Evolutionary conservation across 2,888 invertebrate species (phyloP), one percentile per base, ranked within the genome.

Genomic region (Plebejus argus): DNA sequence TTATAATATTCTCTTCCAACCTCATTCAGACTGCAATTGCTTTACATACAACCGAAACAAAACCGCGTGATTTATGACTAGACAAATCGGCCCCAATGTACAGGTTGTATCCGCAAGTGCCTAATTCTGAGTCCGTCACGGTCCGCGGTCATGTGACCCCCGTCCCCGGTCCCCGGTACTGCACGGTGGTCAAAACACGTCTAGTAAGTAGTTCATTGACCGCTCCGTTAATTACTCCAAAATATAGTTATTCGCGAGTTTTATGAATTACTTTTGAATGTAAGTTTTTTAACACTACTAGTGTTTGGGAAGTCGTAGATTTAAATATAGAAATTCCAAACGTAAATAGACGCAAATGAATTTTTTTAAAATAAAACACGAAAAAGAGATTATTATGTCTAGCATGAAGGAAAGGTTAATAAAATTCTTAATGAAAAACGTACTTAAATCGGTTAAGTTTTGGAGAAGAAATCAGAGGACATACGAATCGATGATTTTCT

Each of bases 121-220:
- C 49, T 20, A 53, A 53, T 53, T 53, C 53, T 53, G 18, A 53
- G 18, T 53, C 53, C 53, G 53, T 53, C 53, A 53, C 53, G 53
- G 53, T 53, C 53, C 53, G 53, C 53, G 18, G 23, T 49, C 72
- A 39, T 39, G 45, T 45, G 72, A 72, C 72, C 72, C 71, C 39
- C n/a, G 58, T n/a, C 58, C 58, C 58, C 58, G 18, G 53, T 35
- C 35, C 70, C 71, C 71, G 23, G 20, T 72, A 72, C 23, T 23
- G 72, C 72, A 72, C 72, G 35, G 71, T 72, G 23, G 61, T 12
- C 39, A 15, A 15, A 15, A 45, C 39, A 71, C 39, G 49, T 72
- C 72, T 72, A 61, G 23, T 12, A 61, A 61, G 23, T 12, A 61
- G 61, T 61, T 61, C 61, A 61, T 61, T 61, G 61, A 61, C 61